Evolutionary conservation across 2,888 invertebrate genomes (phyloP).

Genomic region (Ceramica pisi): DNA sequence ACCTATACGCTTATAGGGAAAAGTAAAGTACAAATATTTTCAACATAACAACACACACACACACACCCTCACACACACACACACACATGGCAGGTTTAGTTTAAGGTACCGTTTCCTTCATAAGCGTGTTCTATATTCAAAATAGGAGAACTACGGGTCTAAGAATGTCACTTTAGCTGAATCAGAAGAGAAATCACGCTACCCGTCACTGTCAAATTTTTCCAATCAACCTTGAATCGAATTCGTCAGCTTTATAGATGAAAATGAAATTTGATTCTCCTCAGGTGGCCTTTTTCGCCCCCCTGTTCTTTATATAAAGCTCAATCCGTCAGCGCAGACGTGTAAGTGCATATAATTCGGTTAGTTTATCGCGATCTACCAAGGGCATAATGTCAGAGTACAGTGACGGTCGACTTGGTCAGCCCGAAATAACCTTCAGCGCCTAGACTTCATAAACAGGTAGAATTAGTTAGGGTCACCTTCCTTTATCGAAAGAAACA

Average conservation of each 20-base stretch:
- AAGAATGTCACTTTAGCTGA: no score
- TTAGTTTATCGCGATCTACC: constrained; percentile 45
- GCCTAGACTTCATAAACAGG: constrained; percentile 60
- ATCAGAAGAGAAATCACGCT: no score
- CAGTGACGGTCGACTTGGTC: constrained; percentile 39
- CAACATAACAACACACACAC: constrained; percentile 33
- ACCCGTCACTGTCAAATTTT: no score
- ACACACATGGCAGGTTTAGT: constrained; percentile 32
- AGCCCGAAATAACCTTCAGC: constrained; percentile 56
- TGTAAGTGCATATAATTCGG: constrained; percentile 46
- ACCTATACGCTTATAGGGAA: constrained; percentile 22
- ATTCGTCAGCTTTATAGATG: no score
- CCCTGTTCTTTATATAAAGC: constrained; percentile 35
- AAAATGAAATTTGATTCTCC: no score
- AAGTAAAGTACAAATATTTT: constrained; percentile 30
- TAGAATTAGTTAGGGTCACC: constrained; percentile 65
- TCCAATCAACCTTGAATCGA: no score
- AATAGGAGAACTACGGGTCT: constrained; percentile 19
- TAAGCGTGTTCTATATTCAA: constrained; percentile 24
- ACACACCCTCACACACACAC: constrained; percentile 40
- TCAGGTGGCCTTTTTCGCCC: no score
- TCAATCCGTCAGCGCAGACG: constrained; percentile 37
- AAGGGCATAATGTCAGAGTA: constrained; percentile 60
- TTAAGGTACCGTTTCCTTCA: constrained; percentile 25
- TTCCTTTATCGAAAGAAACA: constrained; percentile 55